phyloP scores from a whole-genome alignment of 2,888 invertebrate genomes.

The Creontiades dilutus region DNA sequence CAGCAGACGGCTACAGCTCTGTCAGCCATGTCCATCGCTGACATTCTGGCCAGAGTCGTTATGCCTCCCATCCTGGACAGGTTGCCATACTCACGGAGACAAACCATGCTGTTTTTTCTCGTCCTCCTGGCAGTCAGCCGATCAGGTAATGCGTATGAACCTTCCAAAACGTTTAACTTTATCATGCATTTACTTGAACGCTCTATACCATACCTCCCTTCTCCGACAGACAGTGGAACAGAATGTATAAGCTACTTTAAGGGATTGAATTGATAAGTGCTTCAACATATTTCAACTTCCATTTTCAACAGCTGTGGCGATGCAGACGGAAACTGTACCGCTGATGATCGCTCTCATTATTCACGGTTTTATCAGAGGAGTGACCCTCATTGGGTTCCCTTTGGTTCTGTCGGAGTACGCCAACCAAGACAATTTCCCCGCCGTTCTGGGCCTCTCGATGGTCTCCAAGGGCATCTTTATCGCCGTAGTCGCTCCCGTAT shows the following conservation, averaged over 20 bases:
- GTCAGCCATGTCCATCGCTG: conserved; percentile 85
- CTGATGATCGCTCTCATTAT: conserved; percentile 82
- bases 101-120: conserved; percentile 83
- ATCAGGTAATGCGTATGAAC: conserved; percentile 79
- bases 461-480: conserved; percentile 85
- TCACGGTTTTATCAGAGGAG: conserved; percentile 89
- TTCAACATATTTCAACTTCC: no score
- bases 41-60: conserved; percentile 84
- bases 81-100: conserved; percentile 82
- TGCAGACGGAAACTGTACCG: conserved; percentile 85
- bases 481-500: conserved; percentile 82
- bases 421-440: conserved; percentile 81
- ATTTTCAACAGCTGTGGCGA: conserved; percentile 83
- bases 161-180: conserved; percentile 32
- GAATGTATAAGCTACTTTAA: no score
- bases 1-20: conserved; percentile 84
- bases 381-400: conserved; percentile 87
- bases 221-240: no score
- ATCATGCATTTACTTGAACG: not conserved
- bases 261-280: no score
- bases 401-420: conserved; percentile 85
- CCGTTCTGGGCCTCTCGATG: conserved; percentile 87
- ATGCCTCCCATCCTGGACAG: conserved; percentile 84
- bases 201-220: no score
- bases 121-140: conserved; percentile 81